Evolutionary conservation across 2,797 vertebrate genomes (phyloP).

Genomic region (Chiloscyllium punctatum): DNA sequence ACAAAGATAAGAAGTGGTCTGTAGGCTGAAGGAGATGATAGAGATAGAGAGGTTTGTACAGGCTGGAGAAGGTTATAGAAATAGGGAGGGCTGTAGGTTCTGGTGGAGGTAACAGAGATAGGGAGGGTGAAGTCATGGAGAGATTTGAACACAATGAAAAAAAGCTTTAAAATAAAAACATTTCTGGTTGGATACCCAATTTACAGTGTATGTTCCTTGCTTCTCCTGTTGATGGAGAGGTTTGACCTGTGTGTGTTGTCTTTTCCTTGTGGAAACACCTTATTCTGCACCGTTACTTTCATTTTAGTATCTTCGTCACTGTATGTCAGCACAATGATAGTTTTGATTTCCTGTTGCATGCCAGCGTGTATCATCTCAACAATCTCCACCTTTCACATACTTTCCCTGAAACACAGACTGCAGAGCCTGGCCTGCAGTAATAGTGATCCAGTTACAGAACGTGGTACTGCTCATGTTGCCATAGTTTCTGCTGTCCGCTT

Average conservation of each 20-base stretch:
- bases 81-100: background rate
- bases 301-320: background rate
- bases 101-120: background rate
- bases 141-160: background rate
- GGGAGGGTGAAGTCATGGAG: background rate
- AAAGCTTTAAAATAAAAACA: background rate
- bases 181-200: background rate
- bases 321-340: background rate
- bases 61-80: background rate
- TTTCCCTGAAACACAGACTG: background rate
- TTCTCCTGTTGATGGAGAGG: background rate
- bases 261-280: background rate
- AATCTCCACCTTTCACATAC: background rate
- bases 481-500: background rate
- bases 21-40: no score
- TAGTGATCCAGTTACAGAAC: background rate
- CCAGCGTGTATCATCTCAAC: background rate
- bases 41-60: background rate
- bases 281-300: background rate
- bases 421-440: background rate
- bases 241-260: background rate
- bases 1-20: no score
- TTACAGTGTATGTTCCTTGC: background rate
- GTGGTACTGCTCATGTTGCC: background rate
- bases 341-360: background rate